These are phyloP conservation scores for Macrotis lagotis DNA, from an alignment of 2,113 vertebrate species.

Conservation along the genomic window DNA sequence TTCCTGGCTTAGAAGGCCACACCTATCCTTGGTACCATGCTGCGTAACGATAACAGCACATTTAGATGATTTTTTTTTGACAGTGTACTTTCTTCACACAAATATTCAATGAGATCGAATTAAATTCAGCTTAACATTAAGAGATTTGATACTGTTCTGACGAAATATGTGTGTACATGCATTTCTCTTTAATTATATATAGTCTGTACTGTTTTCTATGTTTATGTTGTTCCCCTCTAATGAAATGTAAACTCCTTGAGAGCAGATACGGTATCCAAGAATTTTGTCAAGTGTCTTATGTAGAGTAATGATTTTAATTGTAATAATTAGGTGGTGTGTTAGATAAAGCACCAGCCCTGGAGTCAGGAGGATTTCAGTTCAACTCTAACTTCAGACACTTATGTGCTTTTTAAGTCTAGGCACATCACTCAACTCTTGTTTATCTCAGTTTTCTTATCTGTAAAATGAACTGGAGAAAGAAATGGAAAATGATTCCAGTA, in stretches of 20 bases:
- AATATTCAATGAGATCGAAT: not conserved
- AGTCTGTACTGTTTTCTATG: not conserved
- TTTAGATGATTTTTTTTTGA: not conserved
- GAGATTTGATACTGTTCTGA: not conserved
- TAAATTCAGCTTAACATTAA: not conserved
- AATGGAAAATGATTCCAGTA: not conserved
- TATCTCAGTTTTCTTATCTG: not conserved
- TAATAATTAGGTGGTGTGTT: not conserved
- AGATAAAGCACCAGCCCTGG: not conserved
- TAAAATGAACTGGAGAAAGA: not conserved
- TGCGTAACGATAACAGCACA: not conserved
- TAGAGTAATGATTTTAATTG: not conserved
- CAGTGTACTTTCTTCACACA: not conserved
- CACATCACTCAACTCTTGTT: not conserved
- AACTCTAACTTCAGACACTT: not conserved
- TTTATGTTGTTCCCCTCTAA: not conserved
- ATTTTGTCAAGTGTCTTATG: not conserved
- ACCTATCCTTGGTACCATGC: not conserved
- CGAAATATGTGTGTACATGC: too few species aligned
- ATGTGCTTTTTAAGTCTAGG: not conserved
- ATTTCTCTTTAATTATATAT: too few species aligned
- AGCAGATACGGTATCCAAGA: not conserved
- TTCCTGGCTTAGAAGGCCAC: not conserved
- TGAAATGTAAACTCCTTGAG: not conserved
- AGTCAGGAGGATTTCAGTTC: not conserved